Conservation (phyloP, 2,888 invertebrate species). For the Corythucha ciliata region DNA sequence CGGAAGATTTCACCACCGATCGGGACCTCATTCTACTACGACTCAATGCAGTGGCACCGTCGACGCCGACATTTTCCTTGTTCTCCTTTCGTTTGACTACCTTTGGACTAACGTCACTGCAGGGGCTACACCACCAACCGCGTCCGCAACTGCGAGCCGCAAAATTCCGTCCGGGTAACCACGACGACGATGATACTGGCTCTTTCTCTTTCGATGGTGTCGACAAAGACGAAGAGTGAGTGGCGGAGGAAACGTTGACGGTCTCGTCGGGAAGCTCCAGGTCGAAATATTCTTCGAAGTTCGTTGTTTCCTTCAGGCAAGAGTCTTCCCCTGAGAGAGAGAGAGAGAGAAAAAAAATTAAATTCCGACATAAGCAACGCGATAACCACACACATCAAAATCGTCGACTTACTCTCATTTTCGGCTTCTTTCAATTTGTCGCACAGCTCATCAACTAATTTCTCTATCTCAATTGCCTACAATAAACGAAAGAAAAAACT, state of each 20-base stretch:
- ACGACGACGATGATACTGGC: no score
- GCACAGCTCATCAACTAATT: conserved; percentile 73
- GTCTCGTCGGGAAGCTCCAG: conserved; percentile 17
- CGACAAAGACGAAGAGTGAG: neutral
- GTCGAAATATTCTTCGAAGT: conserved; percentile 21
- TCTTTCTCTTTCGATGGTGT: no score
- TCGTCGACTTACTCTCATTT: conserved; percentile 16
- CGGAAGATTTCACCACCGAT: conserved; percentile 31
- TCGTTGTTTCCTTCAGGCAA: conserved; percentile 28
- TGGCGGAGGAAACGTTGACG: neutral
- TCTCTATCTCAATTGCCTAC: conserved; percentile 71
- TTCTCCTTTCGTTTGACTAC: conserved; percentile 45
- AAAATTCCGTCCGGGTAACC: no score
- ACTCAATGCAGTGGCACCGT: no score
- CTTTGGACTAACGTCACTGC: conserved; percentile 18
- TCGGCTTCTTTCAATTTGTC: conserved; percentile 57
- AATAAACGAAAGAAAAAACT: conserved; percentile 40
- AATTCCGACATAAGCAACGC: neutral
- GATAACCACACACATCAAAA: neutral
- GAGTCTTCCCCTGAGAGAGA: conserved; percentile 21
- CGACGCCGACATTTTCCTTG: conserved; percentile 25
- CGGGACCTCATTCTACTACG: conserved; percentile 32
- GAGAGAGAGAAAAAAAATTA: no score
- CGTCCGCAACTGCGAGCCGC: no score
- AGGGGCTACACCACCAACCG: no score